These are phyloP conservation scores for Hipparchia semele DNA, from an alignment of 2,888 invertebrate genomes.

Conservation along the genomic window DNA sequence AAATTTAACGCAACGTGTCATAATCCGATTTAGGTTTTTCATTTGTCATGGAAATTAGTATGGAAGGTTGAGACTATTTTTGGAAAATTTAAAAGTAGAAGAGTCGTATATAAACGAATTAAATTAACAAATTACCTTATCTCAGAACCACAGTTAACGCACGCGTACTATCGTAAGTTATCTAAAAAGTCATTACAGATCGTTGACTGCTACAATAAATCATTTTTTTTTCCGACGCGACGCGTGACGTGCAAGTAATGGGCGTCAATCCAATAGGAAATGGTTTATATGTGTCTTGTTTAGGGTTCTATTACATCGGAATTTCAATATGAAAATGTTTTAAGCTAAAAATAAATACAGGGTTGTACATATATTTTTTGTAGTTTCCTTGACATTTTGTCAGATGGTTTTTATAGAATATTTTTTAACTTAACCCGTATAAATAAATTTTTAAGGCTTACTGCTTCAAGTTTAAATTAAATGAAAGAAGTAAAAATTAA, in stretches of 20 bases:
- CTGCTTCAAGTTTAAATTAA: too few species aligned
- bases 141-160: slow-evolving; percentile 26
- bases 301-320: slow-evolving; percentile 63
- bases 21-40: too few species aligned
- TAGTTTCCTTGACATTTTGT: too few species aligned
- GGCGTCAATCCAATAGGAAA: slow-evolving; percentile 57
- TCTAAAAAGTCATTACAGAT: slow-evolving; percentile 36
- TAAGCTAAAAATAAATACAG: slow-evolving; percentile 30
- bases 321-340: background rate
- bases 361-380: too few species aligned
- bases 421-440: too few species aligned
- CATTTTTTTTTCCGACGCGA: slow-evolving; percentile 57
- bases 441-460: too few species aligned
- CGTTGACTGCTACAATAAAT: slow-evolving; percentile 60
- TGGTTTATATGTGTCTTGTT: slow-evolving; percentile 57
- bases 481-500: too few species aligned
- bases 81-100: background rate
- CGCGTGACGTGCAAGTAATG: slow-evolving; percentile 65
- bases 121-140: slow-evolving; percentile 30
- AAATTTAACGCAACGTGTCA: too few species aligned
- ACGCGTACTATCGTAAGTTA: slow-evolving; percentile 28
- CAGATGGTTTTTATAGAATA: too few species aligned
- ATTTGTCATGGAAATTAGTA: too few species aligned
- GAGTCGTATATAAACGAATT: slow-evolving; percentile 15
- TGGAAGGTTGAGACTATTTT: background rate